A percentile compares a stretch with the other conserved stretches of the same genome.
Evolutionary conservation across 2,888 invertebrate genomes (phyloP).

Genomic region (Cataglyphis cursor): DNA sequence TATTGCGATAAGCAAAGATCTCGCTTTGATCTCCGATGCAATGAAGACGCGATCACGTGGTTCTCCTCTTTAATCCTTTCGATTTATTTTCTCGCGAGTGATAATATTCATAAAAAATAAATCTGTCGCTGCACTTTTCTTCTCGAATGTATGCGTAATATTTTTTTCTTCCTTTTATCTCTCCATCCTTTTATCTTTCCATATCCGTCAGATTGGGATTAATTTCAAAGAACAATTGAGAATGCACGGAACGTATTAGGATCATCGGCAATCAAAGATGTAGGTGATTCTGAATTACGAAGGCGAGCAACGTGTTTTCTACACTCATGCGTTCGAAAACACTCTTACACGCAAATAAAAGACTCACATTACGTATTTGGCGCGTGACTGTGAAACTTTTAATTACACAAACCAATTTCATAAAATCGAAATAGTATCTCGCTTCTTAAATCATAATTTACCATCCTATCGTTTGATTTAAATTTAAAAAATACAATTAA

Average conservation of each 20-base stretch:
- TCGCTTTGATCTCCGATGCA: conserved; percentile 1
- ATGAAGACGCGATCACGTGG: background rate
- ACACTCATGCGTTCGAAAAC: conserved; percentile 24
- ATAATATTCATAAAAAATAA: background rate
- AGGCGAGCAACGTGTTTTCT: conserved; percentile 19
- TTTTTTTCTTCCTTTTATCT: background rate
- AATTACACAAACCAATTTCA: background rate
- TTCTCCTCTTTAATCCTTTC: background rate
- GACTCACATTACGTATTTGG: background rate
- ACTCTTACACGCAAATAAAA: background rate
- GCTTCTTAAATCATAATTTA: background rate
- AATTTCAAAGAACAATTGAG: conserved; percentile 3
- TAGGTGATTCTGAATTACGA: conserved; percentile 27
- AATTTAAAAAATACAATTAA: background rate
- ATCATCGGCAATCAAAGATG: conserved; percentile 6
- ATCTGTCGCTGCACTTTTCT: background rate
- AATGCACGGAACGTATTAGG: background rate
- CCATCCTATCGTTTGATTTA: background rate
- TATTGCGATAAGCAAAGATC: conserved; percentile 26
- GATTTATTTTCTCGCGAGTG: background rate
- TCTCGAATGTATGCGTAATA: background rate
- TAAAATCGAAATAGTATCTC: background rate
- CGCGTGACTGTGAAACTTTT: background rate
- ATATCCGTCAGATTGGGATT: background rate
- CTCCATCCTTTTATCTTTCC: too few species aligned